These are phyloP conservation scores for Andricus quercusramuli DNA, from an alignment of 2,888 invertebrate species.

Conservation along the genomic window DNA sequence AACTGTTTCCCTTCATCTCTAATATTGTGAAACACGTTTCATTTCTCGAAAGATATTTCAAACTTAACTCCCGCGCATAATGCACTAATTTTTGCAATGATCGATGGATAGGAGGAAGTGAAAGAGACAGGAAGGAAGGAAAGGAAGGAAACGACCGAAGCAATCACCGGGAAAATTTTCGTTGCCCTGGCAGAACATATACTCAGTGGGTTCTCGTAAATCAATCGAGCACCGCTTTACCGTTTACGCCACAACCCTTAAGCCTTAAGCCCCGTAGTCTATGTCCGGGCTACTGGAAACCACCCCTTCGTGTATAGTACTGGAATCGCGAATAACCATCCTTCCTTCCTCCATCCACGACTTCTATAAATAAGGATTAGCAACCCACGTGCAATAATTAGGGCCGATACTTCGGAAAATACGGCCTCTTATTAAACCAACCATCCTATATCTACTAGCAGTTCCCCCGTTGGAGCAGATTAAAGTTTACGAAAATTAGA, in stretches of 20 bases:
- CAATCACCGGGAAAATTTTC: conserved; percentile 40
- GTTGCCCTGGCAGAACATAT: conserved; percentile 41
- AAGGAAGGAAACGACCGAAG: conserved; percentile 22
- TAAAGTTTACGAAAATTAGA: conserved; percentile 39
- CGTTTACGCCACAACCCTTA: conserved; percentile 64
- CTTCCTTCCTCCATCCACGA: conserved; percentile 40
- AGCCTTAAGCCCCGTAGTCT: conserved; percentile 40
- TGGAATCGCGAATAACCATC: conserved; percentile 35
- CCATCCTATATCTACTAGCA: conserved; percentile 11
- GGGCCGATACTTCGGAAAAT: conserved; percentile 58
- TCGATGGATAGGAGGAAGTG: conserved; percentile 46
- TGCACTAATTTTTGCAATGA: conserved; percentile 19
- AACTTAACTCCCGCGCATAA: conserved; percentile 1
- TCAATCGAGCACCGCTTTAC: conserved; percentile 65
- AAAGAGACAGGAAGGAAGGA: conserved; percentile 48
- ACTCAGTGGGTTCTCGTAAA: conserved; percentile 60
- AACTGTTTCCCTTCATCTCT: background rate
- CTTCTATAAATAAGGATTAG: conserved; percentile 68
- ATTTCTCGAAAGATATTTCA: background rate
- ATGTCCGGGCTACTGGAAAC: conserved; percentile 29
- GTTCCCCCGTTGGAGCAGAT: conserved; percentile 4
- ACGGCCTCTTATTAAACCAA: conserved; percentile 56
- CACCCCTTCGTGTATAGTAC: conserved; percentile 10
- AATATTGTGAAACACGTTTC: background rate
- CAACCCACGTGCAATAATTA: conserved; percentile 61